These are phyloP conservation scores for zebrafish (Danio rerio) DNA, from an alignment of 2,113 vertebrate genomes.

Conservation along the genomic window GRCz12tu NC_133178.1:28427001-28427500, in stretches of 20 bases:
- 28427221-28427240: slow-evolving; percentile 71
- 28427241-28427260: slow-evolving; percentile 75
- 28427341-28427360: slow-evolving; percentile 35
- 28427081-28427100: slow-evolving; percentile 67
- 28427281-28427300: slow-evolving; percentile 64
- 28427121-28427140: slow-evolving; percentile 68
- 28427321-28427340: slow-evolving; percentile 58
- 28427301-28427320: slow-evolving; percentile 63
- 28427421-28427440: slow-evolving; percentile 42
- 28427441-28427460: slow-evolving; percentile 51
- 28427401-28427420: slow-evolving; percentile 31
- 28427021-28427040: slow-evolving; percentile 62
- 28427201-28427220: slow-evolving; percentile 59
- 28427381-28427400: slow-evolving; percentile 45
- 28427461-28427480: slow-evolving; percentile 58
- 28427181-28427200: slow-evolving; percentile 50
- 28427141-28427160: slow-evolving; percentile 49
- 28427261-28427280: slow-evolving; percentile 64
- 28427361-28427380: slow-evolving; percentile 60
- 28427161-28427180: slow-evolving; percentile 59
- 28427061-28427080: slow-evolving; percentile 65
- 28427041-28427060: slow-evolving; percentile 71
- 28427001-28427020: slow-evolving; percentile 53
- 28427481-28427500: slow-evolving; percentile 49
- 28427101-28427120: slow-evolving; percentile 63